Evolutionary conservation across 1,140 invertebrate species (phyloP).

Genomic region (Hermetia illucens): DNA sequence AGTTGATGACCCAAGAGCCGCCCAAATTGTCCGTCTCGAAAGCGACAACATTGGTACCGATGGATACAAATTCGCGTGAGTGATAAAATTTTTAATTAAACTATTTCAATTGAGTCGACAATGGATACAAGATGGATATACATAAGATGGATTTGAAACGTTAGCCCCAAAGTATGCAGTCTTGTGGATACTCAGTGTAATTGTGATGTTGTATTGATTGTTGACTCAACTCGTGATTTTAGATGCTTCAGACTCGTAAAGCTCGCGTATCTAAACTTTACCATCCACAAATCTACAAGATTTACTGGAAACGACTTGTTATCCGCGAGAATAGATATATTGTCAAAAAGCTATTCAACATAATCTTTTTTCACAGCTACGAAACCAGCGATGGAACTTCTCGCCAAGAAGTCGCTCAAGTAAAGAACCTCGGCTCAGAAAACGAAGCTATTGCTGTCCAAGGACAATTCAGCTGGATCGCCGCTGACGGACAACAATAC

Average conservation of each 20-base stretch:
- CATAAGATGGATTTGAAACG: too few species aligned
- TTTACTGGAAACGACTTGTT: too few species aligned
- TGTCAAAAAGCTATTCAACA: too few species aligned
- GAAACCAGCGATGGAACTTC: constrained; percentile 48
- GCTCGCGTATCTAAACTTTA: constrained; percentile 25
- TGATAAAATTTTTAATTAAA: constrained; percentile 24
- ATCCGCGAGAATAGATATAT: too few species aligned
- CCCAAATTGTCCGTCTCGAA: constrained; percentile 25
- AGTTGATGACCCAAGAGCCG: constrained; percentile 8
- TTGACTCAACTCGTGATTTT: constrained; percentile 17
- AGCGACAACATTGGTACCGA: too few species aligned
- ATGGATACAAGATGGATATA: constrained; percentile 20
- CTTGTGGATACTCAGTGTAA: constrained; percentile 14
- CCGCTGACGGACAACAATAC: constrained; percentile 41
- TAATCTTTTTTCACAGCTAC: constrained; percentile 33
- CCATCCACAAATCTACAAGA: too few species aligned
- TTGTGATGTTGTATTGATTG: constrained; percentile 30
- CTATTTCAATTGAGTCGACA: constrained; percentile 30
- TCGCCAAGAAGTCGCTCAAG: constrained; percentile 39
- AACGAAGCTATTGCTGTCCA: constrained; percentile 37
- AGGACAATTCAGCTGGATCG: constrained; percentile 47
- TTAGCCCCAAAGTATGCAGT: too few species aligned
- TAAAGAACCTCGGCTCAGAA: constrained; percentile 35
- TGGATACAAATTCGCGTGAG: too few species aligned
- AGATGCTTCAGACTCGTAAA: constrained; percentile 27